phyloP scores from a whole-genome alignment of 2,888 invertebrate species.

The Lapara coniferarum region DNA sequence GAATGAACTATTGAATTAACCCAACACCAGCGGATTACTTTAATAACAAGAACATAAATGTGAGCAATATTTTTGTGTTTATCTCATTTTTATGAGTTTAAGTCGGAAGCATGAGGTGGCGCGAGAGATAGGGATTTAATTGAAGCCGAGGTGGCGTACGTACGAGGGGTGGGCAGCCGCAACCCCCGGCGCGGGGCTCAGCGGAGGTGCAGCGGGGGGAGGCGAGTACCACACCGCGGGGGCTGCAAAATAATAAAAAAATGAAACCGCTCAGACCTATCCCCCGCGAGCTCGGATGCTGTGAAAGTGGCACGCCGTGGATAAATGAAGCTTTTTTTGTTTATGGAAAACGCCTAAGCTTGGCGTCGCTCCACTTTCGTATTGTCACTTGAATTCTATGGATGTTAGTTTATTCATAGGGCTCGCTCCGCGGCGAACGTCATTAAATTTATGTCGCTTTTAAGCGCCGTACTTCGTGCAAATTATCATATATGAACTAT shows the following conservation, averaged over 20 bases:
- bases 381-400: conserved; percentile 78
- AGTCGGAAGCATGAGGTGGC: conserved; percentile 76
- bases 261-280: conserved; percentile 68
- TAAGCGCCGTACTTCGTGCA: conserved; percentile 42
- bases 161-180: conserved; percentile 59
- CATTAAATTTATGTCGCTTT: conserved; percentile 65
- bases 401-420: conserved; percentile 75
- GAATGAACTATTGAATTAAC: conserved; percentile 51
- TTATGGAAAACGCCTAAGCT: conserved; percentile 79
- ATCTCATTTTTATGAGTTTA: conserved; percentile 78
- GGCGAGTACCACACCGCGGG: conserved; percentile 53
- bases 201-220: conserved; percentile 50
- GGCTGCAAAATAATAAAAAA: conserved; percentile 78
- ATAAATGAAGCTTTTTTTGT: conserved; percentile 82
- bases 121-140: conserved; percentile 80
- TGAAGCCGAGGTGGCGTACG: conserved; percentile 70
- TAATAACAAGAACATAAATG: conserved; percentile 68
- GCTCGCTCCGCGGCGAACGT: conserved; percentile 49
- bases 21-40: conserved; percentile 53
- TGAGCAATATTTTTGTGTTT: conserved; percentile 76
- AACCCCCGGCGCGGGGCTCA: conserved; percentile 55
- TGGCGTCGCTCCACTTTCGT: conserved; percentile 74
- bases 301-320: conserved; percentile 82
- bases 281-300: conserved; percentile 80
- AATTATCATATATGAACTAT: conserved; percentile 30